Evolutionary conservation across 2,888 invertebrate species (phyloP), one percentile per base, ranked within the genome.

Genomic region (Stenotaenia linearis): DNA sequence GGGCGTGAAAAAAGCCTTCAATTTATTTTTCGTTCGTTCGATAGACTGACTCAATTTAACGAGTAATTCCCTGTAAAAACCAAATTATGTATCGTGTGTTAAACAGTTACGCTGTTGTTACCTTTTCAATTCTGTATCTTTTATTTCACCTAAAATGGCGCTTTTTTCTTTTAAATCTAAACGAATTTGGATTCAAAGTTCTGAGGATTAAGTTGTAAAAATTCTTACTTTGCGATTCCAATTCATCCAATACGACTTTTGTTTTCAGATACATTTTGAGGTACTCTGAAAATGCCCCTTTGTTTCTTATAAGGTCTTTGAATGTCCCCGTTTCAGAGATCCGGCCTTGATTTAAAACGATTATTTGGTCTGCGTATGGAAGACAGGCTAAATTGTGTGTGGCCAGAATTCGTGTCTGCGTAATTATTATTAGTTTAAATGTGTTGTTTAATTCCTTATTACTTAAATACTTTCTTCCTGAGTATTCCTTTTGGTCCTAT

Each of bases 401-500:
- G 15, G 75, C 79, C 21, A 79, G 25, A 79, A 79, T 75, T 37
- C 79, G 35, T 4, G 79, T 79, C 79, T 79, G 18, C 9, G 23
- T 21, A 21, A 32, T 30, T n/a, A 30, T 15, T 7, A 23, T 2
- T 3, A 35, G 25, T 18, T 32, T 0, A 21, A 35, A 12, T 35
- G 9, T 35, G 1, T 15, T 75, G 30, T n/a, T n/a, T 3, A 23
- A 7, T 10, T 12, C n/a, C 25, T 75, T 10, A 28, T 2, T 12
- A 18, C 21, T 18, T 3, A 75, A 6, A 21, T 56, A 85, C 86
- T 84, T 88, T 89, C 35, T 85, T 83, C 78, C 84, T 83, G 2
- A 89, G 84, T 0, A 89, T 50, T 10, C 89, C 89, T 6, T 85
- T 83, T 1, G 85, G 85, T 80, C 88, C 86, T 50, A 90, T 86